Evolutionary conservation across 53 echinoderm and acorn worm species (phyloP).

Genomic region (Echinarachnius parma): DNA sequence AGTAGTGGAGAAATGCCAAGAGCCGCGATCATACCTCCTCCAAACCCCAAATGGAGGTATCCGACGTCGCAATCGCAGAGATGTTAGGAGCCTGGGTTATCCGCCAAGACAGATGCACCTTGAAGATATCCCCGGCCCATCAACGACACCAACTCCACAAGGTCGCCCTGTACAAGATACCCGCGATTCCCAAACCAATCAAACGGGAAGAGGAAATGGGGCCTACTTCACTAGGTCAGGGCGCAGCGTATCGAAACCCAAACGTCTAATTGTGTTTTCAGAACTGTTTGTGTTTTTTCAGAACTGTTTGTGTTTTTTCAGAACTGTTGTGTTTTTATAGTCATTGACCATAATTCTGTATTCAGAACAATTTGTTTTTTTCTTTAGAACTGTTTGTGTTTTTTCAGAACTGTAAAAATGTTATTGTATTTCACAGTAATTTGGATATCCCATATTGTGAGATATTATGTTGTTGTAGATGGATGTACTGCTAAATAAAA

Average conservation of each 20-base stretch:
- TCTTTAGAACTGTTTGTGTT: background rate
- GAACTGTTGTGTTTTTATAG: background rate
- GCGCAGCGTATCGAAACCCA: background rate
- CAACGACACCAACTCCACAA: constrained; percentile 8
- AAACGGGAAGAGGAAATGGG: constrained; percentile 13
- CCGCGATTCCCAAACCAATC: constrained; percentile 6
- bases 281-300: background rate
- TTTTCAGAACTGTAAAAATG: background rate
- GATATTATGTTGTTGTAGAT: background rate
- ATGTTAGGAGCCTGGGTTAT: too few species aligned
- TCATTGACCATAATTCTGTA: background rate
- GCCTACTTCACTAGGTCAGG: constrained; percentile 12
- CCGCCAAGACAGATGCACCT: constrained; percentile 5
- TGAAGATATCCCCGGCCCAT: constrained; percentile 7
- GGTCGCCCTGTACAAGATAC: constrained; percentile 10
- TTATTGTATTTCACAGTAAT: background rate
- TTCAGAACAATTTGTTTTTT: background rate
- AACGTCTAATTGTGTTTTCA: background rate
- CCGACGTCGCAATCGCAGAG: background rate
- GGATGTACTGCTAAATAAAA: background rate
- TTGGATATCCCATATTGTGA: background rate
- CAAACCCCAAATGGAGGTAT: constrained; percentile 4
- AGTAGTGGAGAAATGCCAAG: background rate
- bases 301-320: background rate
- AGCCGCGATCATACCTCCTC: background rate